Conservation (phyloP, 2,888 invertebrate species). For the Gymnosoma rotundatum region DNA sequence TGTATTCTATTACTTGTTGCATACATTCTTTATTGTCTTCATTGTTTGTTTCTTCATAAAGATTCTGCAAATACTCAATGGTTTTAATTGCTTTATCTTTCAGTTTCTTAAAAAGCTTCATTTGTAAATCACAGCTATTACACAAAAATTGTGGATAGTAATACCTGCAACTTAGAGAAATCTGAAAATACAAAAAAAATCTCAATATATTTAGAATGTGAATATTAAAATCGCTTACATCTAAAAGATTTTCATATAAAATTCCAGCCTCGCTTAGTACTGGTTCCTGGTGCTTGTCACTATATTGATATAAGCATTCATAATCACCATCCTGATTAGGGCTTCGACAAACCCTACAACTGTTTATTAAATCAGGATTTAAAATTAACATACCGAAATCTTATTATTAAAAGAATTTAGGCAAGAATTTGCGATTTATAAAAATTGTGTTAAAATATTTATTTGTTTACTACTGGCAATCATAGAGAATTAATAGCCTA, state of each 20-base stretch:
- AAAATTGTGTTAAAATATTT: neutral
- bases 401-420: neutral
- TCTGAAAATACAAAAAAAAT: conserved; percentile 38
- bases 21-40: neutral
- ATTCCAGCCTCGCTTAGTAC: conserved; percentile 69
- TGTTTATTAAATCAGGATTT: conserved; percentile 71
- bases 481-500: conserved; percentile 6
- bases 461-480: conserved; percentile 33
- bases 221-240: conserved; percentile 62
- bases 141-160: conserved; percentile 74
- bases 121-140: conserved; percentile 76
- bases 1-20: neutral
- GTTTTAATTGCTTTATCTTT: conserved; percentile 74
- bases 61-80: conserved; percentile 36
- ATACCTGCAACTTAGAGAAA: conserved; percentile 56
- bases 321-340: conserved; percentile 72
- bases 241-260: conserved; percentile 72
- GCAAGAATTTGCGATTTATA: too few species aligned
- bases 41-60: conserved; percentile 10
- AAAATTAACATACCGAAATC: conserved; percentile 34
- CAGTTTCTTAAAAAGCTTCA: conserved; percentile 76
- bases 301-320: conserved; percentile 62
- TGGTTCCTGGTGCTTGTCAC: neutral
- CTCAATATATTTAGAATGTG: neutral
- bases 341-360: conserved; percentile 73